Conservation (phyloP, 2,888 invertebrate genomes). For the Tetranychus truncatus region DNA sequence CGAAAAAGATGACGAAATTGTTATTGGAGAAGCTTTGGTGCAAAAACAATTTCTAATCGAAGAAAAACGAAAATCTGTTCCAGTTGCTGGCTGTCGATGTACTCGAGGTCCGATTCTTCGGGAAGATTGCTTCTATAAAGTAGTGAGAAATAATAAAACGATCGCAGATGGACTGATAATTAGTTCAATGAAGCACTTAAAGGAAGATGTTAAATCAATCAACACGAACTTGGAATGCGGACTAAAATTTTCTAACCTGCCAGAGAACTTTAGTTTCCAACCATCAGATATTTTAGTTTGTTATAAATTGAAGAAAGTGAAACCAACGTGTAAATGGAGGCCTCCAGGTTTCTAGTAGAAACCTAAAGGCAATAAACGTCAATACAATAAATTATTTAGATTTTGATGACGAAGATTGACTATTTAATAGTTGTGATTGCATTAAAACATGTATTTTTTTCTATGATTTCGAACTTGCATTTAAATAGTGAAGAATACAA, state of each 20-base stretch:
- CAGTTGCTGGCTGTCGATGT: slow-evolving; percentile 75
- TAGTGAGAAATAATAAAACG: slow-evolving; percentile 47
- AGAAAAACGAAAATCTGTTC: slow-evolving; percentile 53
- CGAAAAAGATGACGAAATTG: slow-evolving; percentile 49
- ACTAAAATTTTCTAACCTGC: slow-evolving; percentile 43
- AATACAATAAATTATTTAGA: too few relatives aligned
- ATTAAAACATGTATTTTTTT: too few relatives aligned
- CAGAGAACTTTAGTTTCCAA: slow-evolving; percentile 41
- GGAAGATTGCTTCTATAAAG: slow-evolving; percentile 43
- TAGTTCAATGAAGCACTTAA: slow-evolving; percentile 59
- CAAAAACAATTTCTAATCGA: slow-evolving; percentile 60
- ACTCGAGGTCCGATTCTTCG: slow-evolving; percentile 49
- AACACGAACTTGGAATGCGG: slow-evolving; percentile 78
- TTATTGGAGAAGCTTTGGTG: slow-evolving; percentile 65
- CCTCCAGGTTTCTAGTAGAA: slow-evolving; percentile 35
- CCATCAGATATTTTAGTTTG: slow-evolving; percentile 61
- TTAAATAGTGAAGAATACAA: too few relatives aligned
- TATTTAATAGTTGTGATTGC: too few relatives aligned
- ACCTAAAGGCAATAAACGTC: too few relatives aligned
- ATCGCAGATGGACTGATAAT: slow-evolving; percentile 47
- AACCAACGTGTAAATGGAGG: slow-evolving; percentile 58
- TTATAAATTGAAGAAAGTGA: slow-evolving; percentile 46
- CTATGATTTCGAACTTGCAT: too few relatives aligned
- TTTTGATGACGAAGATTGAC: too few relatives aligned
- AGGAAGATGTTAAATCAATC: slow-evolving; percentile 62